A percentile compares a stretch with the other conserved stretches of the same genome.
Conservation (phyloP, 2,797 vertebrate genomes). For the Thaleichthys pacificus region DNA sequence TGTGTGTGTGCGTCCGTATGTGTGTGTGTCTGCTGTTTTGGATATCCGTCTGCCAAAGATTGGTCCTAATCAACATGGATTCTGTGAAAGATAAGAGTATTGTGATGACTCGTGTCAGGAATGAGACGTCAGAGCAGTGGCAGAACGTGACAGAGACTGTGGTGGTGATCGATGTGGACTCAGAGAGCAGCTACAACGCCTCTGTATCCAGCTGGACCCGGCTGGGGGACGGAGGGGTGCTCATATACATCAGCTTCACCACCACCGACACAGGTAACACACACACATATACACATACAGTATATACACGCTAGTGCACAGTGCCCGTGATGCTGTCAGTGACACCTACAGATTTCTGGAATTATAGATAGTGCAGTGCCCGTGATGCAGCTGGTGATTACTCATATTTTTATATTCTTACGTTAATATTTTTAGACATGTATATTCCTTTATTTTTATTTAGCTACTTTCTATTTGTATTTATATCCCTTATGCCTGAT, state of each 20-base stretch:
- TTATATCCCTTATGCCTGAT: too few species aligned
- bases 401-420: too few species aligned
- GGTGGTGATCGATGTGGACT: slow-evolving; percentile 82
- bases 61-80: too few species aligned
- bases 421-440: too few species aligned
- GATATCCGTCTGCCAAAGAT: neutral
- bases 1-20: neutral
- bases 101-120: slow-evolving; percentile 72
- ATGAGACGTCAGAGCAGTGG: slow-evolving; percentile 75
- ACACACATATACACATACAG: slow-evolving; percentile 6
- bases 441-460: too few species aligned
- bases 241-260: slow-evolving; percentile 81
- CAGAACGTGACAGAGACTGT: slow-evolving; percentile 83
- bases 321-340: too few species aligned
- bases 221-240: slow-evolving; percentile 85
- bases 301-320: too few species aligned
- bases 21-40: slow-evolving; percentile 2
- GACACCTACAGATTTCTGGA: too few species aligned
- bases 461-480: too few species aligned
- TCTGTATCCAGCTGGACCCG: slow-evolving; percentile 89
- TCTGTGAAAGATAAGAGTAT: neutral
- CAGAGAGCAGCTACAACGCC: slow-evolving; percentile 80
- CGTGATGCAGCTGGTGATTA: too few species aligned
- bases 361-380: too few species aligned
- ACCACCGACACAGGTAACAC: slow-evolving; percentile 83